phyloP scores from a whole-genome alignment of 2,888 invertebrate genomes.

The Spisula subtruncata region DNA sequence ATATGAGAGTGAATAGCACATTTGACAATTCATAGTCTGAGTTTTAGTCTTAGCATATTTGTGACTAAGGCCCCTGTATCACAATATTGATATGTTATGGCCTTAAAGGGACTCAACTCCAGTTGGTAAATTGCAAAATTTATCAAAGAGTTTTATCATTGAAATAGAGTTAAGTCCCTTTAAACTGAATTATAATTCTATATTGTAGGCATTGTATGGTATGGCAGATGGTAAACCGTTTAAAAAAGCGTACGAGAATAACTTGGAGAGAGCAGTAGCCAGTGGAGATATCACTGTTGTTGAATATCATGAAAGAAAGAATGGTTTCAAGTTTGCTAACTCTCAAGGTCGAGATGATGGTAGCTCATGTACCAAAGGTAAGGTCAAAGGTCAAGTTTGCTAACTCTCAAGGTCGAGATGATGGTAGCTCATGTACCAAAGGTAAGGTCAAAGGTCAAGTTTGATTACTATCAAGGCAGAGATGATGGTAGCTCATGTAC shows the following conservation, averaged over 20 bases:
- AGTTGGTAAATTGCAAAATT: too few relatives aligned
- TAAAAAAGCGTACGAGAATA: conserved; percentile 93
- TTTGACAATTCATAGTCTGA: too few relatives aligned
- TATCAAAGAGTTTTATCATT: too few relatives aligned
- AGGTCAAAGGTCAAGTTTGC: conserved; percentile 90
- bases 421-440: conserved; percentile 94
- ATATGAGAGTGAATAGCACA: too few relatives aligned
- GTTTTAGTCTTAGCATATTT: too few relatives aligned
- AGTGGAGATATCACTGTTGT: conserved; percentile 95
- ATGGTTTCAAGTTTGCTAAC: conserved; percentile 92
- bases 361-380: conserved; percentile 93
- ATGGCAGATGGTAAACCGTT: conserved; percentile 96
- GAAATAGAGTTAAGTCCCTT: too few relatives aligned
- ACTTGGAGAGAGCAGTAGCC: conserved; percentile 94
- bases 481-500: conserved; percentile 95
- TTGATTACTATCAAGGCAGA: conserved; percentile 93
- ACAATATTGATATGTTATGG: too few relatives aligned
- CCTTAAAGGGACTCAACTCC: too few relatives aligned
- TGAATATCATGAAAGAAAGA: conserved; percentile 94
- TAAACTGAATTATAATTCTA: too few relatives aligned
- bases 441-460: conserved; percentile 92
- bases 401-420: conserved; percentile 93
- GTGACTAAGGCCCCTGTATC: too few relatives aligned
- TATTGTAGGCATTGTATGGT: conserved; percentile 92
- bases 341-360: conserved; percentile 94